Evolutionary conservation across 23 tunicate genomes (phyloP).

Genomic region (Ciona savignyi): DNA sequence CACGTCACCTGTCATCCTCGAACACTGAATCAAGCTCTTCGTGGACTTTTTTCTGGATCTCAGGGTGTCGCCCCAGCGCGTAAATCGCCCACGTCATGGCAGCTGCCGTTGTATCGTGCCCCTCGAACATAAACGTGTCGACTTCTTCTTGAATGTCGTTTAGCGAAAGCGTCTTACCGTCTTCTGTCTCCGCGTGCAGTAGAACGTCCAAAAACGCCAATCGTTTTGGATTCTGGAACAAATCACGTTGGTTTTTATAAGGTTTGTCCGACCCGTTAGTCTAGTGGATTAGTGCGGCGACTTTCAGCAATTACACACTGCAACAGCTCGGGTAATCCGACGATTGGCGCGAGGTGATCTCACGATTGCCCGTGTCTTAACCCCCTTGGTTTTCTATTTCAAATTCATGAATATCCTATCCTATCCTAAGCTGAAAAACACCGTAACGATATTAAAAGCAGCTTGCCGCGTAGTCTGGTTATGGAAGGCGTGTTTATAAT

Average conservation of each 20-base stretch:
- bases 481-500: too few species aligned
- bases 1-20: constrained; percentile 28
- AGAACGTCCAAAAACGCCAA: constrained; percentile 89
- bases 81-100: constrained; percentile 97
- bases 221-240: constrained; percentile 15
- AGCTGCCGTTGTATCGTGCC: constrained; percentile 98
- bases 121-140: constrained; percentile 99
- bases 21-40: constrained; percentile 78
- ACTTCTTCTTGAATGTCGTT: constrained; percentile 95
- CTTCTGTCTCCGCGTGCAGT: constrained; percentile 60
- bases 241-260: not conserved
- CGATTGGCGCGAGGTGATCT: too few species aligned
- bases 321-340: too few species aligned
- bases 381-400: too few species aligned
- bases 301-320: too few species aligned
- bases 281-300: too few species aligned
- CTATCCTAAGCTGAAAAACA: too few species aligned
- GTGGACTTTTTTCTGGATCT: constrained; percentile 63
- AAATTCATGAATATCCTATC: too few species aligned
- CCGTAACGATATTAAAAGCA: too few species aligned
- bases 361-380: too few species aligned
- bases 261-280: too few species aligned
- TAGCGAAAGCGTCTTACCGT: constrained; percentile 57
- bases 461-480: too few species aligned
- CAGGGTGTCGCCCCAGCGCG: constrained; percentile 62